Conservation (phyloP, 2,888 invertebrate species). For the Patella ulyssiponensis region DNA sequence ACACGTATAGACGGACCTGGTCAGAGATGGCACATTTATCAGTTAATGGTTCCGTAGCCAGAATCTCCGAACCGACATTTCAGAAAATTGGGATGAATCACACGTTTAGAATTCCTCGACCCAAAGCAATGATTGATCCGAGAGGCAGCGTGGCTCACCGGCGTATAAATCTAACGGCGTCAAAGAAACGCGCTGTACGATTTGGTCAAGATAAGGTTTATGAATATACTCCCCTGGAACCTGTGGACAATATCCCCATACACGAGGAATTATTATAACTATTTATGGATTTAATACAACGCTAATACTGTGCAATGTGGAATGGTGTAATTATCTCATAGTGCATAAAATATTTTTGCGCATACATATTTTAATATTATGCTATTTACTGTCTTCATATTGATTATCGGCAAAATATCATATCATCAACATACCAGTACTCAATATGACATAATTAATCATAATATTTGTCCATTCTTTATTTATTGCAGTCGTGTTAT, state of each 20-base stretch:
- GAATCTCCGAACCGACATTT: neutral
- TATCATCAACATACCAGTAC: too few relatives aligned
- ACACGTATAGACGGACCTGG: neutral
- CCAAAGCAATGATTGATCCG: neutral
- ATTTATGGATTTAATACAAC: too few relatives aligned
- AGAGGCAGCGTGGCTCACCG: neutral
- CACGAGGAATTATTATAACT: neutral
- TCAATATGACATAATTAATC: too few relatives aligned
- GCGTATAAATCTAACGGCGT: neutral
- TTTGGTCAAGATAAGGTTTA: constrained; percentile 8
- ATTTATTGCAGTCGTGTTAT: too few relatives aligned
- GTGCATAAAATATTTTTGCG: too few relatives aligned
- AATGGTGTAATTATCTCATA: too few relatives aligned
- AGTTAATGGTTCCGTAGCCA: neutral
- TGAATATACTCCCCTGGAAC: neutral
- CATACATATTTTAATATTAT: too few relatives aligned
- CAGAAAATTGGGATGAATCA: constrained; percentile 3
- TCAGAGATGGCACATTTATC: neutral
- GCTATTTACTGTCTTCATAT: too few relatives aligned
- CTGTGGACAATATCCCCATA: neutral
- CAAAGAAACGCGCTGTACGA: neutral
- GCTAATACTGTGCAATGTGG: too few relatives aligned
- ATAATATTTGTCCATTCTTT: too few relatives aligned
- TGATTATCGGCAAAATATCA: too few relatives aligned
- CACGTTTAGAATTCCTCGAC: neutral